Evolutionary conservation across 2,113 vertebrate species (phyloP).

Genomic region (Stigmatopora argus): DNA sequence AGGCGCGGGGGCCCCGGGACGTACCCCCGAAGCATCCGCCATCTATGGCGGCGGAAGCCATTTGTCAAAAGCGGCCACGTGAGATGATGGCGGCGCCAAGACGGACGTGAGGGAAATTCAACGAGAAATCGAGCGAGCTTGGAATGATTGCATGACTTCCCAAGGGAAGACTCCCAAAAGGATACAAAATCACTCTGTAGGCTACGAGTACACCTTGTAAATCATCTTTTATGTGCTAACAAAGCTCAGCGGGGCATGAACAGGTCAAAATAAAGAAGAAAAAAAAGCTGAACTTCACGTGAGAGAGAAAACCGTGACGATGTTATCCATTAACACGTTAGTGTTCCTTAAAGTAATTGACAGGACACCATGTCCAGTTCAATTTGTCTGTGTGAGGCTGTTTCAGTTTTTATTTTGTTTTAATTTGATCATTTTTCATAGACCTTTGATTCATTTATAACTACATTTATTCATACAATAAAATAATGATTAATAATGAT

Average conservation of each 20-base stretch:
- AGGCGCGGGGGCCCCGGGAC: constrained; percentile 33
- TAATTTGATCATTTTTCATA: too few relatives aligned
- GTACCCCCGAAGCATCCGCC: constrained; percentile 26
- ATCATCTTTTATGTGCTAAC: constrained; percentile 33
- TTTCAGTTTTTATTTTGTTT: too few relatives aligned
- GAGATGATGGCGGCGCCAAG: constrained; percentile 58
- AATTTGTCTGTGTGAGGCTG: too few relatives aligned
- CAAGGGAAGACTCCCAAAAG: constrained; percentile 6
- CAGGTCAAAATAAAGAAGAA: constrained; percentile 27
- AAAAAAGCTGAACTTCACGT: neutral
- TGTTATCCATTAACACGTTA: too few relatives aligned
- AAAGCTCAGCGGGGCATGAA: constrained; percentile 24
- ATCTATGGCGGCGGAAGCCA: constrained; percentile 39
- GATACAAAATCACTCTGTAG: constrained; percentile 17
- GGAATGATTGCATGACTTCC: constrained; percentile 27
- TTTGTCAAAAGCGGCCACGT: constrained; percentile 62
- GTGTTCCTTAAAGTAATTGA: too few relatives aligned
- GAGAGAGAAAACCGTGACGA: neutral
- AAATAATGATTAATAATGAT: too few relatives aligned
- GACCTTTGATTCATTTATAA: too few relatives aligned
- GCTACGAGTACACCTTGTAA: constrained; percentile 32
- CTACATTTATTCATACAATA: too few relatives aligned
- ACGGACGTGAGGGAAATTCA: constrained; percentile 19
- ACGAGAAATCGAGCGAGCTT: constrained; percentile 49
- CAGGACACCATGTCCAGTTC: too few relatives aligned